These are phyloP conservation scores for Thera obeliscata DNA, from an alignment of 2,888 invertebrate genomes.

Conservation along the genomic window DNA sequence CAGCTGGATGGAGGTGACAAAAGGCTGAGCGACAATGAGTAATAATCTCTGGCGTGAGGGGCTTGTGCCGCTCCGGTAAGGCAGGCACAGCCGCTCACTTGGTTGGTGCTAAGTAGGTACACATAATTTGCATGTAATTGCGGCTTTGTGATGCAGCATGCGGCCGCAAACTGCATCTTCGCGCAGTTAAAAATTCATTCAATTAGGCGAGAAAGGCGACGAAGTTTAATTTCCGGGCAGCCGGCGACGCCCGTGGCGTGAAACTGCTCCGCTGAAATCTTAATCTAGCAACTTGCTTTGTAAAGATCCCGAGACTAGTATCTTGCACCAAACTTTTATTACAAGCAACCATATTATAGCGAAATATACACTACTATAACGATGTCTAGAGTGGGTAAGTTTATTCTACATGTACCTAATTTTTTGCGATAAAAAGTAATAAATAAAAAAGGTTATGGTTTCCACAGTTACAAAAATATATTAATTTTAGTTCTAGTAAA, in stretches of 20 bases:
- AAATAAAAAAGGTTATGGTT: too few species aligned
- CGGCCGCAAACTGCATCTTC: slow-evolving; percentile 74
- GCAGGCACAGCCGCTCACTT: slow-evolving; percentile 50
- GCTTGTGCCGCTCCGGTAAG: slow-evolving; percentile 44
- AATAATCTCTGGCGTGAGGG: slow-evolving; percentile 50
- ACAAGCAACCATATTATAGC: background rate
- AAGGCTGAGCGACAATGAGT: slow-evolving; percentile 66
- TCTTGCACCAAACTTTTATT: slow-evolving; percentile 4
- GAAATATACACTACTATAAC: too few species aligned
- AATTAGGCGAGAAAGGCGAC: slow-evolving; percentile 75
- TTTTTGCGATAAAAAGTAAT: too few species aligned
- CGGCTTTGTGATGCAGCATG: slow-evolving; percentile 67
- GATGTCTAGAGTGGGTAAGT: too few species aligned
- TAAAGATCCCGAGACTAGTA: slow-evolving; percentile 41
- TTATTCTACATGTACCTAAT: too few species aligned
- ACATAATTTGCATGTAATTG: slow-evolving; percentile 83
- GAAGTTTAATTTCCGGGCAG: slow-evolving; percentile 76
- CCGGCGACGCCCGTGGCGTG: slow-evolving; percentile 60
- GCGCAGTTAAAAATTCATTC: slow-evolving; percentile 80
- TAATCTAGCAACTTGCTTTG: slow-evolving; percentile 63
- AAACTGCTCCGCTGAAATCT: slow-evolving; percentile 70
- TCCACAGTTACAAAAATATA: too few species aligned
- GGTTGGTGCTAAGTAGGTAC: slow-evolving; percentile 70
- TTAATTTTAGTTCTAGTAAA: too few species aligned
- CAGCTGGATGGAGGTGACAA: slow-evolving; percentile 48